Base-by-base conservation (phyloP, 64 coral and sea anemone genomes). In the Porites lutea region DNA sequence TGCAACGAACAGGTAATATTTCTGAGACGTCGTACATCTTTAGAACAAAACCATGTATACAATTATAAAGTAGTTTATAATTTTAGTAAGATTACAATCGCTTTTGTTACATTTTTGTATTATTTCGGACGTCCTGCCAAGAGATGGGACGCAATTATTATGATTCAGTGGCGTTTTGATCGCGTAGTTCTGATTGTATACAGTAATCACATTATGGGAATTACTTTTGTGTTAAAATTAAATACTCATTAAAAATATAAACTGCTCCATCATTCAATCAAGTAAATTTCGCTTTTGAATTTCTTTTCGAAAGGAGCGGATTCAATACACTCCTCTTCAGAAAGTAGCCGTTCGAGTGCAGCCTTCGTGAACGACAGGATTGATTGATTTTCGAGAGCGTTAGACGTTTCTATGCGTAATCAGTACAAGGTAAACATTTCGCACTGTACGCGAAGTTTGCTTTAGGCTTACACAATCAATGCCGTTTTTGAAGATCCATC, bases 1-100 rank as follows among this genome's bases (percentile, higher is more conserved):
- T 45, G 23, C 89, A 47, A 82, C 79, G 44, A 90, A 83, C 82
- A 89, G 96, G 96, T 98, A 87, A 90, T 68, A 79, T 79, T 65
- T 65, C 27, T 15, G 48, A 53, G 18, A 21, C 27, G 79, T 72
- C 1, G 5, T 13, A 18, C 3, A 8, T 2, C 19, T 23, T 19
- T 22, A 49, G 9, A 19, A 46, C 6, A 68, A 7, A 84, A 51
- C 37, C 20, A 11, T n/a, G 19, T 48, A 11, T 51, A 84, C 63
- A 84, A 48, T 68, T 52, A 19, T 13, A 62, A 47, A 53, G 44
- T 63, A 14, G 18, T 37, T 53, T 52, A 53, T 22, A 77, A 74
- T 14, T 3, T 47, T 47, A 14, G 9, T 74, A 48, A 74, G 37
- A 13, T 15, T 14, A 74, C 37, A 62, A 43, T 4, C 22, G 21